Base-by-base conservation (phyloP, 2,797 vertebrate species). In the Lagocephalus sceleratus region DNA sequence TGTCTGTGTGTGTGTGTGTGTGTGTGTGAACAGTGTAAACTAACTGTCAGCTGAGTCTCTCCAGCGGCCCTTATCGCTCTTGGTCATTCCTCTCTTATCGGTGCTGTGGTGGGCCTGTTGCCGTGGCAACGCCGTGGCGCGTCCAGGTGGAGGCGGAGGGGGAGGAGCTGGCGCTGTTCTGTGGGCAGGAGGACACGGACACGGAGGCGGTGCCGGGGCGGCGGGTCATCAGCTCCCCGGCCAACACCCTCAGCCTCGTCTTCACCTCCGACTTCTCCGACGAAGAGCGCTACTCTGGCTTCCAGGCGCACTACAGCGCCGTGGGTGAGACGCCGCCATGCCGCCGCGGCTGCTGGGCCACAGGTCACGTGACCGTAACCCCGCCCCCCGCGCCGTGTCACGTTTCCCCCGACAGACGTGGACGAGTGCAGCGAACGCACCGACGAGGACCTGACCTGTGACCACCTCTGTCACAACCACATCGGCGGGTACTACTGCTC, bases 381-480 rank as follows among this genome's bases (percentile, higher is more conserved):
- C 20, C 17, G 6, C n/a, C 17, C 17, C 14, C 5, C 17, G 41
- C 1, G 19, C n/a, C 10, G 8, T 20, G 17, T 26, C n/a, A 12
- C 47, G 1, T 21, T 26, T 8, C 17, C 12, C 14, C 7, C 14
- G 4, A 6, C 65, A 99, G 97, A 99, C 59, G 87, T 97, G 20
- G 94, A 99, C 0, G 97, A 99, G 68, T 99, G 97, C 66, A 75
- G 81, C 2, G 93, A 94, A 46, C 90, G 70, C 6, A 87, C 76
- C 0, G 92, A 95, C 0, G 94, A 97, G 63, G 93, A 94, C 14
- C 71, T 90, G 39, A 77, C 89, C 0, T 99, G 97, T 8, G 96
- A 98, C 74, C 95, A 99, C 52, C 91, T 94, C 79, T 99, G 97
- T 76, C 97, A 99, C 73, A 99, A 99, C 88, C 96, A 92, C 79